phyloP scores from a whole-genome alignment of 1,140 invertebrate species.

The Orius laevigatus region DNA sequence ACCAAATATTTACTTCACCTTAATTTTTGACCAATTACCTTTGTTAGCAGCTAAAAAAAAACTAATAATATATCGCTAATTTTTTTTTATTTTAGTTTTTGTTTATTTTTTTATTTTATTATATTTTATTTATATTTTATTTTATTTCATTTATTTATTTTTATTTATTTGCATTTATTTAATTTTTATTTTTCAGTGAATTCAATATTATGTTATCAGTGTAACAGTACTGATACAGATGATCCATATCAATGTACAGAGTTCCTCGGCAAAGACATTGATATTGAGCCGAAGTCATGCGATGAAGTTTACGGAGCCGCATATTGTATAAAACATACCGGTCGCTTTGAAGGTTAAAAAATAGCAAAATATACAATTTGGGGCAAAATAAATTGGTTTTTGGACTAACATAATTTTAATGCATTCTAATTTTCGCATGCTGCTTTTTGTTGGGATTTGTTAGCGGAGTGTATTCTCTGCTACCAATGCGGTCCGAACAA shows the following conservation, averaged over 20 bases:
- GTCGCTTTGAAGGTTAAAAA: slow-evolving; percentile 65
- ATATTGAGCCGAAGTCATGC: slow-evolving; percentile 52
- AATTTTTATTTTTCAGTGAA: too few species aligned
- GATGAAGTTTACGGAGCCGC: slow-evolving; percentile 61
- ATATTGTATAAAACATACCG: slow-evolving; percentile 88
- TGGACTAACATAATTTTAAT: neutral
- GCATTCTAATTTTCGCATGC: slow-evolving; percentile 9
- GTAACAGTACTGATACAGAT: slow-evolving; percentile 59
- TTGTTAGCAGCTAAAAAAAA: too few species aligned
- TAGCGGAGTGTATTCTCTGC: slow-evolving; percentile 47
- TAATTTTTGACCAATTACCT: too few species aligned
- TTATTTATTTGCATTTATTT: too few species aligned
- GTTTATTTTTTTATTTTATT: too few species aligned
- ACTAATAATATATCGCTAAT: too few species aligned
- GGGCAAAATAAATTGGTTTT: neutral
- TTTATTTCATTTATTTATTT: too few species aligned
- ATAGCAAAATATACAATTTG: neutral
- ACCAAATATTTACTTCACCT: too few species aligned
- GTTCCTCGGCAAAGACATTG: slow-evolving; percentile 46
- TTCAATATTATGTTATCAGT: slow-evolving; percentile 69
- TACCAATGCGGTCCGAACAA: slow-evolving; percentile 62
- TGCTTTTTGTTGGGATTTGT: slow-evolving; percentile 1
- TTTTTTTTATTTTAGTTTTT: too few species aligned
- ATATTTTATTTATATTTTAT: too few species aligned
- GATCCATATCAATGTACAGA: slow-evolving; percentile 79